Evolutionary conservation across 1,140 invertebrate species (phyloP), one percentile per base, ranked within the genome.

Genomic region (Brachionus paranguensis): DNA sequence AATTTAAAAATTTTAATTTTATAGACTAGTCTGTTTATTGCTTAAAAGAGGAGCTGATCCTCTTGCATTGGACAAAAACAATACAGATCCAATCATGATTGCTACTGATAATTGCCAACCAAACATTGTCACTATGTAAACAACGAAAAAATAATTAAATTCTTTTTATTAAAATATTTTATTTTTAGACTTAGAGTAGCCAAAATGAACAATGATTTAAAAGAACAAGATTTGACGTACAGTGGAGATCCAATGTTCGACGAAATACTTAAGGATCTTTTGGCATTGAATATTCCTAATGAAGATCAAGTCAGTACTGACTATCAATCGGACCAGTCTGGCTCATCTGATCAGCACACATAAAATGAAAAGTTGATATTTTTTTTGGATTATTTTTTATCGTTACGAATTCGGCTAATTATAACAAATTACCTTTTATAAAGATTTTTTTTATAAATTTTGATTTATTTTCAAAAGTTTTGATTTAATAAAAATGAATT

Each of bases 231-330:
- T 24, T 14, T 81, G 41, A 64, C 53, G 3, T 81, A 81, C 20
- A 68, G 78, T 68, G 78, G 78, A 27, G 78, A 81, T 64, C 78
- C 78, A n/a, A 81, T 81, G 78, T 81, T 81, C 33, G 78, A 81
- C 17, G 78, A 81, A 81, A 81, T 81, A 24, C 53, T 81, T 10
- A 81, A 81, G 37, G 78, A 81, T 68, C 78, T 81, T 43, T 29
- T 79, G 20, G 8, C 72, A 12, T 27, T 76, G 24, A 76, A 76
- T 29, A 76, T 50, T 47, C 24, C n/a, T 27, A 29, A 50, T 50
- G 11, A 27, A 45, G 43, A 50, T 27, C 43, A 24, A 27, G 8
- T 47, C 47, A 50, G 29, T n/a, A 20, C 20, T n/a, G 72, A 76
- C 10, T 50, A 47, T 76, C 43, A 50, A 29, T 76, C 72, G 50